These are phyloP conservation scores for Lithophane socia DNA, from an alignment of 2,888 invertebrate species.

Conservation along the genomic window DNA sequence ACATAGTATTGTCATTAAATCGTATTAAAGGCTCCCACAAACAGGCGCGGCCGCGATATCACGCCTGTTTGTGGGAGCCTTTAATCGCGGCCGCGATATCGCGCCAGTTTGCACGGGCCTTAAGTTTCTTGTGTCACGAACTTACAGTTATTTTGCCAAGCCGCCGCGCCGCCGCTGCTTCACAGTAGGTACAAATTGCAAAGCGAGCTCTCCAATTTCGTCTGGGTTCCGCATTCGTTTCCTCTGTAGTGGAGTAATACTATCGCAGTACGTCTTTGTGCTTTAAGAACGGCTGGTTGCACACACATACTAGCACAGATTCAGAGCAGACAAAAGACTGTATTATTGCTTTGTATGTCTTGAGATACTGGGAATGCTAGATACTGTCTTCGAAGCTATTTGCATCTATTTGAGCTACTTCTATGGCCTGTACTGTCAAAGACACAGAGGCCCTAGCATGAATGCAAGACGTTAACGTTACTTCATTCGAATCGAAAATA, in stretches of 20 bases:
- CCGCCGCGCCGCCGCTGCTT: neutral
- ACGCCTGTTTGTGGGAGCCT: no score
- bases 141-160: neutral
- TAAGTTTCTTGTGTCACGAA: neutral
- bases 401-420: neutral
- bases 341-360: neutral
- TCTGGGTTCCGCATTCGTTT: neutral
- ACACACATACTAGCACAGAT: neutral
- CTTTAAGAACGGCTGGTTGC: neutral
- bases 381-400: conserved; percentile 16
- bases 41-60: no score
- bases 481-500: no score
- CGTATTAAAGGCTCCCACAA: no score
- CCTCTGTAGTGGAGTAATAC: neutral
- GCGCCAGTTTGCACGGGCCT: no score
- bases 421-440: neutral
- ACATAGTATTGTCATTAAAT: no score
- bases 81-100: no score
- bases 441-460: neutral
- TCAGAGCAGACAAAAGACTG: neutral
- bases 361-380: neutral
- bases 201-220: neutral
- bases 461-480: no score
- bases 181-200: neutral
- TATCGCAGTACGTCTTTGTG: conserved; percentile 9